Base-by-base conservation (phyloP, 2,113 vertebrate genomes). In the Macaca mulatta region DNA sequence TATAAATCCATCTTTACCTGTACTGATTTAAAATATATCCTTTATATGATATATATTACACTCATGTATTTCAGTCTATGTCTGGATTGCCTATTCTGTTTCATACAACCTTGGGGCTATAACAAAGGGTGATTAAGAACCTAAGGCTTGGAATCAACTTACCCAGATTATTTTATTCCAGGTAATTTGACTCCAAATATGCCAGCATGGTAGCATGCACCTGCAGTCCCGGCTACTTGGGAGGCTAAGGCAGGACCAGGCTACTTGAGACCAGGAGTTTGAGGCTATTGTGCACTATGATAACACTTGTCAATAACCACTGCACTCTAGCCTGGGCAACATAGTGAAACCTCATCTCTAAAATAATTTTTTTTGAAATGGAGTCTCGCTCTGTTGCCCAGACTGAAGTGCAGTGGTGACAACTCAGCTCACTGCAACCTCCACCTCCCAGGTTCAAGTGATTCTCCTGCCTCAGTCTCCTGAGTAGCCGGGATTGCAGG, bases 1-100 rank as follows among this genome's bases (percentile, higher is more conserved):
- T 94, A 74, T 50, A 81, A 89, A 96, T 70, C 38, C 17, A 84
- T 50, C 74, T 96, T 82, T 86, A 48, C 22, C 22, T 96, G 40
- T 2, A 70, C 32, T 89, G 43, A 92, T 81, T 93, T 32, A 93
- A 96, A 30, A 40, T 85, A 81, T 30, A 40, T 5, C 4, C 27
- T 91, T 95, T 79, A 69, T 55, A 45, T 35, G 45, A 74, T 88
- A 67, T 45, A 70, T 40, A 83, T 57, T 38, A 35, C 23, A 86
- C 3, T 91, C 27, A 83, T 6, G 70, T 57, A 84, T 83, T 78
- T 89, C 38, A 14, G 32, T 93, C 40, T 79, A 52, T 91, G 90
- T 95, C 57, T 89, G 30, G 30, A 79, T n/a, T 74, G 18, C 61
- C 55, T 88, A 23, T 85, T 94, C 87, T 93, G 75, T 43, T 94